Percentiles rank a stretch among this genome's conserved stretches.
Conservation (phyloP, 2,113 vertebrate genomes). For the Amblyornis subalaris region DNA sequence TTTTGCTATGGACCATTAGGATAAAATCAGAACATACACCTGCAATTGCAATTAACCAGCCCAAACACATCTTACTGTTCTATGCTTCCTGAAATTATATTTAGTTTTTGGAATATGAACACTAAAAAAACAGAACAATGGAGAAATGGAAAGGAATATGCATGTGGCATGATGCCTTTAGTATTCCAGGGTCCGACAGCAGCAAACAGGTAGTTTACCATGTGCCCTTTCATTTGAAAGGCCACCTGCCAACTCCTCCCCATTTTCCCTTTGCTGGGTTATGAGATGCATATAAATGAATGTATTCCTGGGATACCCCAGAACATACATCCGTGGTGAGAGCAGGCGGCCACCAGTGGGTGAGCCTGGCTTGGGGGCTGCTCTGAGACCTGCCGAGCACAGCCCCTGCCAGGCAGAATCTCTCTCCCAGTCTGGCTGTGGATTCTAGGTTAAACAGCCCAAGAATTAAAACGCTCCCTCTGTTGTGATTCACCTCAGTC, state of each 20-base stretch:
- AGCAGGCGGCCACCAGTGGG: background rate
- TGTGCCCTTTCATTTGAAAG: slow-evolving; percentile 63
- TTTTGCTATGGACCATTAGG: background rate
- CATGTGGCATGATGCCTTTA: background rate
- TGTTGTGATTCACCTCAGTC: fast-evolving
- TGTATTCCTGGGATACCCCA: background rate
- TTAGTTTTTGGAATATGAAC: background rate
- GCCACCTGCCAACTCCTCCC: slow-evolving; percentile 61
- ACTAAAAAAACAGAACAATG: background rate
- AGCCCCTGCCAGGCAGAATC: background rate
- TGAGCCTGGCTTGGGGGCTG: background rate
- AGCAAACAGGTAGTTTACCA: slow-evolving; percentile 25
- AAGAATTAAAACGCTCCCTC: fast-evolving
- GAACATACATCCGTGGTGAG: background rate
- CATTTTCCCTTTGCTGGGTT: background rate
- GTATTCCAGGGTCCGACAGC: slow-evolving; percentile 44
- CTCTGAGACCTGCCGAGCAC: background rate
- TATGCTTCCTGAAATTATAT: background rate
- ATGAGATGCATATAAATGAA: slow-evolving; percentile 54
- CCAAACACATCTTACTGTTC: background rate
- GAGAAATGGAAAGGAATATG: background rate
- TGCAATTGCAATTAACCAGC: background rate
- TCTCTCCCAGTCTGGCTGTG: fast-evolving
- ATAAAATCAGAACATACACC: background rate
- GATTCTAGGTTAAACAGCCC: background rate